Conservation (phyloP, 2,113 vertebrate genomes). For the Sebastes schlegelii region DNA sequence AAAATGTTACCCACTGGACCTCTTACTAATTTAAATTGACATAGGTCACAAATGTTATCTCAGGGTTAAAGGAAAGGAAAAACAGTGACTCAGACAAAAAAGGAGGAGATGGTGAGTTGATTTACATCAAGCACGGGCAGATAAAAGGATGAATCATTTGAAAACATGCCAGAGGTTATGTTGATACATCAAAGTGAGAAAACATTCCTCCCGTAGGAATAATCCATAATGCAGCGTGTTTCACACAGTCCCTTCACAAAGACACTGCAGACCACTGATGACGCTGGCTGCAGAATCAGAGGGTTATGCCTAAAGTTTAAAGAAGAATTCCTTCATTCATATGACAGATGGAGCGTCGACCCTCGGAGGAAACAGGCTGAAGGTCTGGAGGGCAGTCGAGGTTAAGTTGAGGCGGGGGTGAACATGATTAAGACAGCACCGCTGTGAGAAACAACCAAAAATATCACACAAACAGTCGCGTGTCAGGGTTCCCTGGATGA, state of each 20-base stretch:
- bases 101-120: constrained; percentile 12
- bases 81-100: background rate
- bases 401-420: background rate
- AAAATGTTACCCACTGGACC: too few species aligned
- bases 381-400: background rate
- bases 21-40: constrained; percentile 6
- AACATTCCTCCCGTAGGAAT: constrained; percentile 1
- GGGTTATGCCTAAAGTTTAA: background rate
- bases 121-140: constrained; percentile 17
- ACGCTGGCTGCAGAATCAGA: background rate
- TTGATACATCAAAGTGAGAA: constrained; percentile 29
- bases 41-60: constrained; percentile 25
- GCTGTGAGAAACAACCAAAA: background rate
- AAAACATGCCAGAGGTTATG: constrained; percentile 44
- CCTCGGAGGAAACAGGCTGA: too few species aligned
- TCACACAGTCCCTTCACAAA: background rate
- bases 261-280: background rate
- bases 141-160: background rate
- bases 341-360: background rate
- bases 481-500: constrained; percentile 4
- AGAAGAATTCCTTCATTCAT: constrained; percentile 5
- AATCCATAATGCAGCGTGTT: background rate
- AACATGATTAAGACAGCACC: background rate
- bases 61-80: constrained; percentile 18
- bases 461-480: constrained; percentile 1